A percentile compares a stretch with the other conserved stretches of the same genome.
phyloP scores from a whole-genome alignment of 2,888 invertebrate species.

The Cylloceria caligata region DNA sequence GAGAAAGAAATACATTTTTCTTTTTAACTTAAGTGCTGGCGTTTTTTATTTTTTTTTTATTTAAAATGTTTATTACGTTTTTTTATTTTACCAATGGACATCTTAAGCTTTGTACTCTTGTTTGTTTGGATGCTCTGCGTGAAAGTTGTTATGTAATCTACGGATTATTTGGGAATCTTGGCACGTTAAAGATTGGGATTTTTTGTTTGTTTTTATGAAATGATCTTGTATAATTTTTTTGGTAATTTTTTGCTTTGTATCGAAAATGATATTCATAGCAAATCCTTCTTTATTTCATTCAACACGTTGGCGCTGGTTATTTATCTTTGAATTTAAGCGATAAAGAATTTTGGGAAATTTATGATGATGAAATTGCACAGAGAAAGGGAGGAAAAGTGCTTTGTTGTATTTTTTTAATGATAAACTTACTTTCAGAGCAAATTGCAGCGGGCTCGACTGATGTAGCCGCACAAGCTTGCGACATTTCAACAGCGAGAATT shows the following conservation, averaged over 20 bases:
- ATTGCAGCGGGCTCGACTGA: slow-evolving; percentile 17
- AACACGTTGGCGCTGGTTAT: no score
- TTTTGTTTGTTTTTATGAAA: no score
- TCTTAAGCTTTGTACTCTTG: not conserved
- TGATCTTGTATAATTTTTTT: no score
- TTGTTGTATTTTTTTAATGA: not conserved
- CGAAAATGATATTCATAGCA: no score
- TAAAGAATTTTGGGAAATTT: not conserved
- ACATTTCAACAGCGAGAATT: slow-evolving; percentile 29
- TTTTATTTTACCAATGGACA: not conserved
- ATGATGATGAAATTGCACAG: not conserved
- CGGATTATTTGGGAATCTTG: not conserved
- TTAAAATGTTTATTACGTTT: not conserved
- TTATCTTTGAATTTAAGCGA: not conserved
- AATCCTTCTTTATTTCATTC: no score
- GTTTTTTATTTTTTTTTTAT: not conserved
- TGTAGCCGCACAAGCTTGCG: slow-evolving; percentile 19
- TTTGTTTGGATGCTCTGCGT: slow-evolving; percentile 7
- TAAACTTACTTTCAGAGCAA: slow-evolving; percentile 33
- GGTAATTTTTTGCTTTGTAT: no score
- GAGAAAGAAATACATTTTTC: not conserved
- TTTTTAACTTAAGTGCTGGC: not conserved
- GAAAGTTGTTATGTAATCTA: slow-evolving; percentile 25
- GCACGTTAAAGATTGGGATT: no score
- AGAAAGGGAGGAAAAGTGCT: not conserved